Evolutionary conservation across 2,888 invertebrate species (phyloP), one percentile per base, ranked within the genome.

Genomic region (Eupithecia pulchellata): DNA sequence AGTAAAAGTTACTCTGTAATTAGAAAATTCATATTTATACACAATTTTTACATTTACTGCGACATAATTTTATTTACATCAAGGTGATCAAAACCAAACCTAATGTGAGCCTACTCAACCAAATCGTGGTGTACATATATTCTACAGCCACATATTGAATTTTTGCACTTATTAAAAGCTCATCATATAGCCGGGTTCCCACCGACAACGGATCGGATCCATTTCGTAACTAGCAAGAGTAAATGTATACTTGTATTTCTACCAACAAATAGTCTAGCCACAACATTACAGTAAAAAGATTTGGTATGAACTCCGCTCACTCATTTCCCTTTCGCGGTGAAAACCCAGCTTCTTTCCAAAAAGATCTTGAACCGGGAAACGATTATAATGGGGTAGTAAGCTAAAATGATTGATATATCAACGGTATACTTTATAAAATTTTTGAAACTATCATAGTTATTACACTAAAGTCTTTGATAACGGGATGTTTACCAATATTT

Each of bases 361-460:
- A n/a, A 8, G 42, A 30, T 30, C 8, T 30, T 8, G 8, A 6
- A 6, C 42, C 17, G 42, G 17, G 2, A n/a, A 20, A 47, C 1
- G 20, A 47, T 47, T n/a, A n/a, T 9, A n/a, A 47, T 13, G 20
- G 11, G 11, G 52, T 6, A 13, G 4, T 20, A 52, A 25, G 4
- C 20, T 13, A 3, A 36, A 36, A 14, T 57, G 4, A 20, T 60
- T 11, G 30, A 60, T 32, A 60, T 61, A 25, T 61, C 20, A 61
- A 61, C 61, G 32, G 36, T 61, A 47, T 57, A 32, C 60, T 60
- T 60, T 60, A 34, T 61, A n/a, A n/a, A n/a, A n/a, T n/a, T n/a
- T n/a, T n/a, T n/a, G n/a, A n/a, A n/a, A n/a, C n/a, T n/a, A n/a
- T n/a, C n/a, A n/a, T n/a, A n/a, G n/a, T n/a, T n/a, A n/a, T n/a